These are phyloP conservation scores for Prochilodus magdalenae DNA, from an alignment of 2,113 vertebrate species.

Conservation along the genomic window DNA sequence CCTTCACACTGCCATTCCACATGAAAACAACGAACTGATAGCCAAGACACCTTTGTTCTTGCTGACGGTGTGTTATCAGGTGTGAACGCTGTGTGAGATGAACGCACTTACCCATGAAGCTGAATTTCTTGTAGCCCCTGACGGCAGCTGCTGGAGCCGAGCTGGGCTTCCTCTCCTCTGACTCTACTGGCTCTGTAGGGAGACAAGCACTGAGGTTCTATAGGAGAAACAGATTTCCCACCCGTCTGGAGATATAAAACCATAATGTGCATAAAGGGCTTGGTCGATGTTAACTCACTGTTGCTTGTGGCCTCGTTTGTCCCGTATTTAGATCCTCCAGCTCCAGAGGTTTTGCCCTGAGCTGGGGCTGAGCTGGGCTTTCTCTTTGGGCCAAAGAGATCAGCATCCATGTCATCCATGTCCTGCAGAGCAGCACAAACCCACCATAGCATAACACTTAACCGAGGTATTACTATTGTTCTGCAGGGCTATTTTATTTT, in stretches of 20 bases:
- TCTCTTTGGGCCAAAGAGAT: conserved; percentile 77
- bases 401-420: conserved; percentile 85
- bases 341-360: conserved; percentile 66
- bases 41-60: too few relatives aligned
- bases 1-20: too few relatives aligned
- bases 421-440: conserved; percentile 68
- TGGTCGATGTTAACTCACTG: conserved; percentile 33
- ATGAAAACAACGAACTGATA: too few relatives aligned
- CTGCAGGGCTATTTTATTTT: too few relatives aligned
- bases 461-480: too few relatives aligned
- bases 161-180: conserved; percentile 66
- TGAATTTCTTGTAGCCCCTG: conserved; percentile 76
- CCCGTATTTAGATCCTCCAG: conserved; percentile 46
- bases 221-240: background rate
- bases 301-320: conserved; percentile 45
- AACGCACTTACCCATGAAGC: conserved; percentile 76
- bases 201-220: background rate
- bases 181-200: conserved; percentile 58
- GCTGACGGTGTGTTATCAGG: too few relatives aligned
- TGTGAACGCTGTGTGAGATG: background rate
- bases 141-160: conserved; percentile 58
- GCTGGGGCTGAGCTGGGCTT: conserved; percentile 68
- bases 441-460: background rate
- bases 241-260: background rate
- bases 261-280: background rate